A percentile compares a stretch with the other conserved stretches of the same genome.
phyloP scores from a whole-genome alignment of 2,113 vertebrate species.

The Zapornia atra region DNA sequence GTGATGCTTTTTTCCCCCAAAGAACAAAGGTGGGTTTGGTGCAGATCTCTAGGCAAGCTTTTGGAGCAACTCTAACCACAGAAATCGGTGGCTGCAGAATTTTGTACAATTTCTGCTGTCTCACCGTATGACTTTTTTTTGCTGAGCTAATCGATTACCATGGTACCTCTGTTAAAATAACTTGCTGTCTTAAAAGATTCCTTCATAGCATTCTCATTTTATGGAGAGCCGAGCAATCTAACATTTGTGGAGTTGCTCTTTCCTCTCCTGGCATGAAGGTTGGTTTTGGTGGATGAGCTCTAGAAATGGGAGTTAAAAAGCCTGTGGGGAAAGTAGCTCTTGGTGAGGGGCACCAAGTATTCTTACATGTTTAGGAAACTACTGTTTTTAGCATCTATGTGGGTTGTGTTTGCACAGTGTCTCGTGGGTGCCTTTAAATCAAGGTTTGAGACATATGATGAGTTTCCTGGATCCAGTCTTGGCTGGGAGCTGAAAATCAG shows the following conservation, averaged over 20 bases:
- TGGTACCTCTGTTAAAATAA: background rate
- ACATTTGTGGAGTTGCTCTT: background rate
- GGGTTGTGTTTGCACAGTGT: background rate
- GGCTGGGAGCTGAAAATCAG: background rate
- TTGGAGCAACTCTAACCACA: background rate
- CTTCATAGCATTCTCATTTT: background rate
- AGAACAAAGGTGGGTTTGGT: rapidly evolving
- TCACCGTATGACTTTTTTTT: background rate
- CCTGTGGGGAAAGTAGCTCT: background rate
- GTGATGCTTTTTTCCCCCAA: background rate
- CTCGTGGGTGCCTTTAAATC: background rate
- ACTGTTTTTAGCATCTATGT: background rate
- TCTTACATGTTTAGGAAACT: background rate
- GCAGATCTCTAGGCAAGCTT: background rate
- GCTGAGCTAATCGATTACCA: background rate
- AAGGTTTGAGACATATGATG: background rate
- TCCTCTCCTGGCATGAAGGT: no score
- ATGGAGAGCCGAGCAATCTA: background rate
- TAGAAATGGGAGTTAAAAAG: background rate
- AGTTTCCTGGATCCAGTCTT: background rate
- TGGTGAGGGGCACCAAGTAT: background rate
- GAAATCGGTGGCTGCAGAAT: background rate
- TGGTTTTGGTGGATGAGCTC: background rate
- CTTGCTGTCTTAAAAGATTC: background rate
- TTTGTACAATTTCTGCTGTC: background rate